These are phyloP conservation scores for Colletes gigas DNA, from an alignment of 1,140 invertebrate species.

Conservation along the genomic window DNA sequence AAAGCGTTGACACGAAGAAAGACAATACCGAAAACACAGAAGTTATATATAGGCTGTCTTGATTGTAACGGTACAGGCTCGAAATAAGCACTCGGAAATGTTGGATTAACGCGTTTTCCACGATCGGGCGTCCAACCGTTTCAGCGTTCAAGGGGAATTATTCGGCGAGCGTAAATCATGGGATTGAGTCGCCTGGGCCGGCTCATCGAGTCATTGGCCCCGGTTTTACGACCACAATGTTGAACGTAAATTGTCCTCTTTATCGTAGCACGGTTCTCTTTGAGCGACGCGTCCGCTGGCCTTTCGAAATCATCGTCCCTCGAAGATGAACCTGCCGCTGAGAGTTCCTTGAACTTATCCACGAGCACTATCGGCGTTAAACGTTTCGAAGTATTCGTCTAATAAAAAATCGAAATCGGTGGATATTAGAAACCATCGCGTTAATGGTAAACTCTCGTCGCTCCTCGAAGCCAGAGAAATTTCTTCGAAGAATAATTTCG, in stretches of 20 bases:
- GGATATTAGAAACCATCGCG: no score
- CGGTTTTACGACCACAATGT: conserved; percentile 54
- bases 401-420: no score
- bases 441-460: no score
- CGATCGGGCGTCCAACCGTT: neutral
- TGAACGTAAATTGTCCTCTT: conserved; percentile 70
- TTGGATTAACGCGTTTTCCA: conserved; percentile 12
- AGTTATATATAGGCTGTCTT: neutral
- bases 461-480: neutral
- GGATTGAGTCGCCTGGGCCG: conserved; percentile 22
- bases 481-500: neutral
- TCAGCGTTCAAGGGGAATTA: conserved; percentile 8
- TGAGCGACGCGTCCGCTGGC: neutral
- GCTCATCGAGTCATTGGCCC: conserved; percentile 65
- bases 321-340: neutral
- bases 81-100: conserved; percentile 6
- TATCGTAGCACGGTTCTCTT: conserved; percentile 45
- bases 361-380: neutral
- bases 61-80: neutral
- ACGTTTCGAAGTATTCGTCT: no score
- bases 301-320: conserved; percentile 45
- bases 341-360: conserved; percentile 5
- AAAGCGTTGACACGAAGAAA: no score
- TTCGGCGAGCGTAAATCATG: conserved; percentile 34
- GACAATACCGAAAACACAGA: no score